These are phyloP conservation scores for Uropsilus gracilis DNA, from an alignment of 2,113 vertebrate species.

Conservation along the genomic window DNA sequence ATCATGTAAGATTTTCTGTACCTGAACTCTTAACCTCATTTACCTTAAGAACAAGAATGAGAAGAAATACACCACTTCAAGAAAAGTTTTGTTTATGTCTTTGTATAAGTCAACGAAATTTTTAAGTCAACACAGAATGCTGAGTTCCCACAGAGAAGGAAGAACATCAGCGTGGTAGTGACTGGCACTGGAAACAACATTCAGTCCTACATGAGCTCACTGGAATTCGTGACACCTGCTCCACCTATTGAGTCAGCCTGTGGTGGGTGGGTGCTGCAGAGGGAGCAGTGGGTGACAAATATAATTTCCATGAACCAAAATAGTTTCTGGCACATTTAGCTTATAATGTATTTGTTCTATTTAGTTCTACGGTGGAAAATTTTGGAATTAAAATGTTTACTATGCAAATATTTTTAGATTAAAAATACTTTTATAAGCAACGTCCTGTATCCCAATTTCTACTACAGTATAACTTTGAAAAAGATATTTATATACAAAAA, in stretches of 20 bases:
- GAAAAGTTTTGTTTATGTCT: neutral
- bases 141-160: neutral
- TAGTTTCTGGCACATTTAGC: constrained; percentile 46
- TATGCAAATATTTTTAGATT: neutral
- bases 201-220: constrained; percentile 48
- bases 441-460: constrained; percentile 7
- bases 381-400: constrained; percentile 40
- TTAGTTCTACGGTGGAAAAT: constrained; percentile 55
- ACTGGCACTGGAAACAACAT: neutral
- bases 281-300: constrained; percentile 68
- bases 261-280: constrained; percentile 67
- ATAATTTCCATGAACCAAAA: constrained; percentile 65
- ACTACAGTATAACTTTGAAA: constrained; percentile 12
- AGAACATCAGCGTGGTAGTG: neutral
- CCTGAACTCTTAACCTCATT: neutral
- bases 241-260: constrained; percentile 76
- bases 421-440: neutral
- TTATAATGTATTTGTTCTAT: constrained; percentile 10
- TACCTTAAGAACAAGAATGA: neutral
- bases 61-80: neutral
- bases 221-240: constrained; percentile 67
- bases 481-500: too few relatives aligned
- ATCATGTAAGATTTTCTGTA: neutral
- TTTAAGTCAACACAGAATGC: constrained; percentile 10
- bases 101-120: neutral